A percentile compares a stretch with the other conserved stretches of the same genome.
Evolutionary conservation across 2,888 invertebrate species (phyloP).

Genomic region (Poecilobothrus nobilitatus): DNA sequence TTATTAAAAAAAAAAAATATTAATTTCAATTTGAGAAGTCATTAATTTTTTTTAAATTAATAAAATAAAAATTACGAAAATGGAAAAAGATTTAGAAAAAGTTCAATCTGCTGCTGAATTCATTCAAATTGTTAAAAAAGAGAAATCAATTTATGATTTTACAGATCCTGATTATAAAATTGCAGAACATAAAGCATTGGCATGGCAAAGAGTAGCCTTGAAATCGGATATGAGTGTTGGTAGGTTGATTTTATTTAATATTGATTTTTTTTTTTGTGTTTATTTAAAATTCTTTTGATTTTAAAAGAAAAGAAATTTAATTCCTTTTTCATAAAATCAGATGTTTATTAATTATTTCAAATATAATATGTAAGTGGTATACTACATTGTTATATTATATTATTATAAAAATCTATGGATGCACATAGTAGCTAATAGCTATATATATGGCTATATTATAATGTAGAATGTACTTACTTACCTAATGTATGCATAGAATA

Average conservation of each 20-base stretch:
- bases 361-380: no score
- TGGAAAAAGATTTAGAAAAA: conserved; percentile 1
- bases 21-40: neutral
- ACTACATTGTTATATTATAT: no score
- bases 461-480: no score
- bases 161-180: conserved; percentile 43
- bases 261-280: neutral
- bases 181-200: conserved; percentile 39
- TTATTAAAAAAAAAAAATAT: neutral
- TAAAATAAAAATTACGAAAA: neutral
- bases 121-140: conserved; percentile 41
- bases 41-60: neutral
- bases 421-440: no score
- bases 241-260: conserved; percentile 27
- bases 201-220: conserved; percentile 40
- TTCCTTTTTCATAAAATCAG: neutral
- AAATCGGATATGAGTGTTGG: conserved; percentile 42
- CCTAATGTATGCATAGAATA: no score
- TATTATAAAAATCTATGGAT: no score
- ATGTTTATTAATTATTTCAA: neutral
- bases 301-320: no score
- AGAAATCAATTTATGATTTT: conserved; percentile 42
- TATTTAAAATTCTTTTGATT: neutral
- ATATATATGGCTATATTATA: no score
- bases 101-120: conserved; percentile 39